These are phyloP conservation scores for Mellilla xanthometata DNA, from an alignment of 2,888 invertebrate genomes.

Conservation along the genomic window DNA sequence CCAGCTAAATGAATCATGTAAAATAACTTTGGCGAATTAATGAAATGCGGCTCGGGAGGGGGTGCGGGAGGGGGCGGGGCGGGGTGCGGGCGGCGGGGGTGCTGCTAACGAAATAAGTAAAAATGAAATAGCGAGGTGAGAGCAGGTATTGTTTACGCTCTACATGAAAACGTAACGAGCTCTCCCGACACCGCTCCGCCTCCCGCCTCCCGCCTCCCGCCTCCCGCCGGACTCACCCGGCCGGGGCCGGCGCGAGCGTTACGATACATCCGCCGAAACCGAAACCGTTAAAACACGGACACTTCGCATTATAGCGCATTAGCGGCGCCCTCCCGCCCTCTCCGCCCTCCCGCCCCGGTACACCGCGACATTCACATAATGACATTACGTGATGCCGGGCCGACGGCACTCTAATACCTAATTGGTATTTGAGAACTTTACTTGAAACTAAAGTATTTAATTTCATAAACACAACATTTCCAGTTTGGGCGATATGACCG, in stretches of 20 bases:
- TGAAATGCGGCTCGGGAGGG: slow-evolving; percentile 10
- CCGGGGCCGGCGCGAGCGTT: neutral
- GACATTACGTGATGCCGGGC: neutral
- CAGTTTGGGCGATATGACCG: too few relatives aligned
- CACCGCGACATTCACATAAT: neutral
- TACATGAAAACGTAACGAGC: slow-evolving; percentile 33
- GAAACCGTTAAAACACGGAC: neutral
- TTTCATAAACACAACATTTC: too few relatives aligned
- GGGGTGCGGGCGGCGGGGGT: slow-evolving; percentile 14
- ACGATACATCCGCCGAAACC: neutral
- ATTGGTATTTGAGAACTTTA: too few relatives aligned
- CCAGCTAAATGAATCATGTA: slow-evolving; percentile 6
- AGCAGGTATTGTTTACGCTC: slow-evolving; percentile 26
- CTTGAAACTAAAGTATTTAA: too few relatives aligned
- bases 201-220: too few relatives aligned
- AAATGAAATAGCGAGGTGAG: slow-evolving; percentile 19
- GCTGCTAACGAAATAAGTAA: slow-evolving; percentile 23
- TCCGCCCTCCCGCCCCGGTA: neutral
- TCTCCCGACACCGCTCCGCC: neutral
- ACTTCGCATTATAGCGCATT: slow-evolving; percentile 1
- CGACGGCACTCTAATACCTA: too few relatives aligned
- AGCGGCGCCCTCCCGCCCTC: neutral
- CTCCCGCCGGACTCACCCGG: too few relatives aligned
- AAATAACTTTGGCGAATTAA: slow-evolving; percentile 7
- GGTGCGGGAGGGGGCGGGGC: slow-evolving; percentile 1